Base-by-base conservation (phyloP, 2,797 vertebrate species). In the Tachyglossus aculeatus region DNA sequence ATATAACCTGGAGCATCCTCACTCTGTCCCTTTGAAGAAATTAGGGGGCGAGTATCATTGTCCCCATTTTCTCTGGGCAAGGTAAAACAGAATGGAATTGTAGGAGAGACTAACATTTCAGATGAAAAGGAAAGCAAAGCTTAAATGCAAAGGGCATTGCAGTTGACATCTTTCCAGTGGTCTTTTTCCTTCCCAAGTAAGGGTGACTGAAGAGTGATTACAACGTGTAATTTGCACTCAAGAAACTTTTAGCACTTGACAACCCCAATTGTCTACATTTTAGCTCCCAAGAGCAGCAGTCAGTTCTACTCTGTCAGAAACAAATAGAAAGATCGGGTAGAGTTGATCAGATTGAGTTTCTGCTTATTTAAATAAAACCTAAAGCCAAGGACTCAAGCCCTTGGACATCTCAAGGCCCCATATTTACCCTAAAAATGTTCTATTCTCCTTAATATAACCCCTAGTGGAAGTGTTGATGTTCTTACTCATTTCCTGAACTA, bases 401-500 rank as follows among this genome's bases (percentile, higher is more conserved):
- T 69, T 53, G 48, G 19, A 62, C 36, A 33, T 21, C n/a, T 6
- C 37, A 27, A 64, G 58, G 45, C 4, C 0, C 3, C 0, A 41
- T 43, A 36, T 60, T n/a, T 33, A 59, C 11, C 22, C 59, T 29
- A 39, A 57, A 25, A 24, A 3, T 3, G 2, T 45, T 75, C 24
- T 2, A 0, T 56, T 77, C 53, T 73, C 43, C 44, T 7, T 6
- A 0, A 9, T 3, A 57, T 39, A 22, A 11, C 74, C 56, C n/a
- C 37, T 34, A 56, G 53, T n/a, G n/a, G n/a, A n/a, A n/a, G 41
- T 43, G 16, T 56, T 74, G 56, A 33, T 58, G 37, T 11, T 64
- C 5, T 53, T 77, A 25, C 59, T 38, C 50, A n/a, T n/a, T 57
- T 73, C 34, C n/a, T 18, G 77, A 67, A 45, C 37, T 53, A 27